Base-by-base conservation (phyloP, 53 echinoderm and acorn worm species). In the Mesocentrotus franciscanus region DNA sequence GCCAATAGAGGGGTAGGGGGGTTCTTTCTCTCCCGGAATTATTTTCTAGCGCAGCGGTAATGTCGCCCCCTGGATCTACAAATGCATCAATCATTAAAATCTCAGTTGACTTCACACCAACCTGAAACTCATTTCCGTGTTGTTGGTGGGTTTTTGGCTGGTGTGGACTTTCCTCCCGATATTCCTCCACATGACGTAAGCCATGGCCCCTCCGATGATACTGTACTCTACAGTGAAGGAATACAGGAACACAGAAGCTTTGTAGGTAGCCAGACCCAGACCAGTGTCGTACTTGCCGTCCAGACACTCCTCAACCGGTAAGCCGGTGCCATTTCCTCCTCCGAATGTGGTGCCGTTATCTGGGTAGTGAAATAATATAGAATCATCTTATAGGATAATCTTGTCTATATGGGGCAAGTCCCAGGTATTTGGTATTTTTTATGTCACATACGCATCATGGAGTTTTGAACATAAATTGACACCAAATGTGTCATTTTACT, bases 131-230 rank as follows among this genome's bases (percentile, higher is more conserved):
- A 79, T 90, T 14, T 96, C 96, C 24, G 95, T 92, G 35, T 90
- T 66, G 33, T 29, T 79, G 29, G 75, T 92, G 18, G 92, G 94
- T 59, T 97, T 96, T 90, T 97, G 94, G 0, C 95, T 94, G 49
- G 96, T 96, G 81, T 97, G 96, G 9, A 97, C 96, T 90, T 95
- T 96, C 8, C 98, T 95, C 16, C 97, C 97, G 85, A 98, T 98
- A 92, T 98, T 98, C 91, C 97, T 96, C 98, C 98, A 98, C 98
- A 98, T 98, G 95, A 98, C 97, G 96, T 98, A 98, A 12, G 97
- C 97, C 96, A 98, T 94, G 29, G 97, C 98, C 8, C 97, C 98
- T 11, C 97, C 98, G 24, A 98, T 98, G 96, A 98, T 98, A 84
- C 97, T 96, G 95, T 98, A 98, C 93, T 98, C 98, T 71, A 98